A percentile compares a stretch with the other conserved stretches of the same genome.
These are phyloP conservation scores for Andrena fulva DNA, from an alignment of 2,888 invertebrate genomes.

Conservation along the genomic window DNA sequence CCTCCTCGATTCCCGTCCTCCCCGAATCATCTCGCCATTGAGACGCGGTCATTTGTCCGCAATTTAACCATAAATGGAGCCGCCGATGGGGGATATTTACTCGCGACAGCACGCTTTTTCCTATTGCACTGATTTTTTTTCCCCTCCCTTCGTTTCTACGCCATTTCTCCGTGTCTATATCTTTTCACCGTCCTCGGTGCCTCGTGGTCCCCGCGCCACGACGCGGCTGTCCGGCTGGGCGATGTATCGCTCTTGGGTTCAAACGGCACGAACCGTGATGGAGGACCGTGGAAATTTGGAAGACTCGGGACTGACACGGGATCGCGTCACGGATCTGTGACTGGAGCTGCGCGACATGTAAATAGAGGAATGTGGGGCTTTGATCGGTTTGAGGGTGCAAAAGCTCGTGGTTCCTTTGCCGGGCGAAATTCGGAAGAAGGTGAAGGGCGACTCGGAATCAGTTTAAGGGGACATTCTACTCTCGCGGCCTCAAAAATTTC, in stretches of 20 bases:
- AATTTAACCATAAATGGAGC: conserved; percentile 80
- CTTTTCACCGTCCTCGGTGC: conserved; percentile 12
- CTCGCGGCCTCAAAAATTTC: too few species aligned
- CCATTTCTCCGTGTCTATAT: conserved; percentile 34
- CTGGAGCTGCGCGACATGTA: conserved; percentile 44
- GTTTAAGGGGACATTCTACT: too few species aligned
- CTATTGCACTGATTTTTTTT: conserved; percentile 39
- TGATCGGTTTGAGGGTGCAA: conserved; percentile 20
- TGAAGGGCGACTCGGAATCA: background rate
- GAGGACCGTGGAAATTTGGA: conserved; percentile 80
- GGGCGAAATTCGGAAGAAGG: background rate
- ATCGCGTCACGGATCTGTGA: conserved; percentile 37
- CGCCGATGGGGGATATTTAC: conserved; percentile 70
- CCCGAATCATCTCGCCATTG: conserved; percentile 60
- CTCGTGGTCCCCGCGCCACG: conserved; percentile 20
- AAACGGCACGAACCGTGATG: conserved; percentile 74
- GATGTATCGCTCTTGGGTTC: conserved; percentile 77
- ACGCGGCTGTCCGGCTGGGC: conserved; percentile 33
- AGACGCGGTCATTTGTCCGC: conserved; percentile 82
- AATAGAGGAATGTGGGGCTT: conserved; percentile 19
- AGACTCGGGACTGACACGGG: conserved; percentile 73
- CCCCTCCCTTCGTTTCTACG: conserved; percentile 24
- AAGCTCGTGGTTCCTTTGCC: background rate
- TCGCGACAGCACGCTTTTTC: conserved; percentile 55
- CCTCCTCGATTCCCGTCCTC: conserved; percentile 25